phyloP scores from a whole-genome alignment of 92 coral and sea anemone species.

The Plumapathes pennacea region DNA sequence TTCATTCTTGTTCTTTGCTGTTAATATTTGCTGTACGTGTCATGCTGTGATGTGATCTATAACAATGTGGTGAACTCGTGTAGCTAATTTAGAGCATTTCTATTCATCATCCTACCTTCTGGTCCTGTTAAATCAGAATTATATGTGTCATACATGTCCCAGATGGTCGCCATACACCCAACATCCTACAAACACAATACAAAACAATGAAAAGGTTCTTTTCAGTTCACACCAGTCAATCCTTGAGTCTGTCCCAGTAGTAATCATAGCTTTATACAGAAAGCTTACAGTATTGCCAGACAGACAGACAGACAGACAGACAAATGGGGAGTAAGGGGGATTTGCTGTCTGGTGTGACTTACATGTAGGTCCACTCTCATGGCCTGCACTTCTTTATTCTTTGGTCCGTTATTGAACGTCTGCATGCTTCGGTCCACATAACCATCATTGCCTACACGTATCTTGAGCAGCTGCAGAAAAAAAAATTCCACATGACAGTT shows the following conservation, averaged over 20 bases:
- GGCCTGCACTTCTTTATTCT: conserved; percentile 89
- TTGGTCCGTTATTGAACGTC: conserved; percentile 92
- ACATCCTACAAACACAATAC: conserved; percentile 60
- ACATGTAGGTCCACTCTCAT: conserved; percentile 75
- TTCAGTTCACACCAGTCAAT: no score
- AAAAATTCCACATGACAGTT: not conserved
- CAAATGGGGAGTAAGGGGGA: no score
- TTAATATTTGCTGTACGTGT: no score
- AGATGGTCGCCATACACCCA: conserved; percentile 91
- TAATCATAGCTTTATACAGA: no score
- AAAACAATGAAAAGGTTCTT: not conserved
- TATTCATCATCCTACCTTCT: conserved; percentile 83
- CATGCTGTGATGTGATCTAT: no score
- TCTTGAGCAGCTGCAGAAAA: conserved; percentile 66
- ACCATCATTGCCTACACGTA: conserved; percentile 92
- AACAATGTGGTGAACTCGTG: no score
- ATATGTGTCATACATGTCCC: conserved; percentile 97
- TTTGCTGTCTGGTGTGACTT: conserved; percentile 12
- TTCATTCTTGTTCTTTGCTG: no score
- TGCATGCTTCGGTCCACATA: conserved; percentile 98
- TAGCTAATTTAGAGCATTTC: no score
- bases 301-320: no score
- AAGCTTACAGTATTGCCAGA: no score
- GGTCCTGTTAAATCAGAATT: conserved; percentile 23
- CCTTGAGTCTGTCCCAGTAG: not conserved